Evolutionary conservation across 2,888 invertebrate species (phyloP).

Genomic region (Eustalomyia histrio): DNA sequence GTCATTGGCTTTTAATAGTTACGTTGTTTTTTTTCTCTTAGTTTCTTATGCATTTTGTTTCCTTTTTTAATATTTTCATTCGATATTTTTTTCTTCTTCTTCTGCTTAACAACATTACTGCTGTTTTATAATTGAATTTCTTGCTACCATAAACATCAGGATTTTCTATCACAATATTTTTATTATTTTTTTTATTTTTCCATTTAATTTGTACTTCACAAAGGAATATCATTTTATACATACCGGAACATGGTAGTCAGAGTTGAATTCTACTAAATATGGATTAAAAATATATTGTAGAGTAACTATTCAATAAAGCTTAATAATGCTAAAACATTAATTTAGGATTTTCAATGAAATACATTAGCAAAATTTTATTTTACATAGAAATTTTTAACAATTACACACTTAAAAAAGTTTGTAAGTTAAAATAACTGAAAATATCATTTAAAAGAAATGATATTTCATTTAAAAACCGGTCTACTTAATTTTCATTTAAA

Average conservation of each 20-base stretch:
- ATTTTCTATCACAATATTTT: neutral
- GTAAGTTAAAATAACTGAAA: too few species aligned
- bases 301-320: neutral
- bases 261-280: neutral
- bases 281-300: conserved; percentile 1
- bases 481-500: too few species aligned
- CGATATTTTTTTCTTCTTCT: neutral
- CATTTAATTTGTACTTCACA: neutral
- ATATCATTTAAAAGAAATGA: too few species aligned
- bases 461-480: too few species aligned
- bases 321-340: neutral
- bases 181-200: neutral
- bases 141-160: conserved; percentile 10
- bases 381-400: too few species aligned
- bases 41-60: neutral
- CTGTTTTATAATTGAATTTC: conserved; percentile 26
- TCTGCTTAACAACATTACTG: neutral
- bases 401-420: too few species aligned
- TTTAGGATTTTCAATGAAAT: neutral
- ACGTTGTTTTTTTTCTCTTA: conserved; percentile 2
- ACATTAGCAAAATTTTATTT: too few species aligned
- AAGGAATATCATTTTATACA: neutral
- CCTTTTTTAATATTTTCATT: conserved; percentile 8
- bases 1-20: conserved; percentile 41
- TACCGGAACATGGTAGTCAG: too few species aligned